Conservation (phyloP, 2,888 invertebrate species). For the Xestia ashworthii region DNA sequence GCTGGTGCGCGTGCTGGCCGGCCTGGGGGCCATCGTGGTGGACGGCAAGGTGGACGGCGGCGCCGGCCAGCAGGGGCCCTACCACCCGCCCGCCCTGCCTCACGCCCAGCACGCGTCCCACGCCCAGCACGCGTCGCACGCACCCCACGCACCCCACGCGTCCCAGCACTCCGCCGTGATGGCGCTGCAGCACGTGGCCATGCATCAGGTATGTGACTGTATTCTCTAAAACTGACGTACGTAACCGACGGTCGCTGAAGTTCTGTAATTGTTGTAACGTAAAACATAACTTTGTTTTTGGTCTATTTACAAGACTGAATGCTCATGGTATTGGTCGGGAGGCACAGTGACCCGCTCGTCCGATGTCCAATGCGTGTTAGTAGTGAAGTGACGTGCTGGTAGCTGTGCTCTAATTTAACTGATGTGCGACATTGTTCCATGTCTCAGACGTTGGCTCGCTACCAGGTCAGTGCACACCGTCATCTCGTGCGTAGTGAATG, state of each 20-base stretch:
- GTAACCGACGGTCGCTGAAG: background rate
- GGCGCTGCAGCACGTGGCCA: conserved; percentile 84
- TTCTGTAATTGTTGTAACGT: background rate
- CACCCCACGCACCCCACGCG: conserved; percentile 70
- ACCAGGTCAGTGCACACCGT: conserved; percentile 81
- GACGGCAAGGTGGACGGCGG: conserved; percentile 94
- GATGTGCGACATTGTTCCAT: conserved; percentile 77
- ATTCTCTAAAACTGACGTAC: too few relatives aligned
- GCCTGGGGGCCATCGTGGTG: conserved; percentile 95
- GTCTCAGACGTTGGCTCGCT: conserved; percentile 86
- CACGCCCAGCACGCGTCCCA: conserved; percentile 51
- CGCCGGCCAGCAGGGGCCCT: conserved; percentile 73
- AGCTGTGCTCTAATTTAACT: conserved; percentile 7
- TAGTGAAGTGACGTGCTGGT: background rate
- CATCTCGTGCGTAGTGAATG: conserved; percentile 5
- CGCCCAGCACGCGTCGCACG: background rate
- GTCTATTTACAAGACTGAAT: background rate
- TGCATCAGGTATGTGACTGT: conserved; percentile 81
- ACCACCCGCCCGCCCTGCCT: conserved; percentile 74
- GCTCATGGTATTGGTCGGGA: background rate
- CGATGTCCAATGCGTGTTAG: background rate
- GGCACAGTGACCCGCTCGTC: background rate
- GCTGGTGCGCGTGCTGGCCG: conserved; percentile 94
- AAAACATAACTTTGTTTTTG: background rate
- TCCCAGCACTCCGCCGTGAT: conserved; percentile 74